Conservation (phyloP, 1,140 invertebrate species). For the Cyclargus thomasi region DNA sequence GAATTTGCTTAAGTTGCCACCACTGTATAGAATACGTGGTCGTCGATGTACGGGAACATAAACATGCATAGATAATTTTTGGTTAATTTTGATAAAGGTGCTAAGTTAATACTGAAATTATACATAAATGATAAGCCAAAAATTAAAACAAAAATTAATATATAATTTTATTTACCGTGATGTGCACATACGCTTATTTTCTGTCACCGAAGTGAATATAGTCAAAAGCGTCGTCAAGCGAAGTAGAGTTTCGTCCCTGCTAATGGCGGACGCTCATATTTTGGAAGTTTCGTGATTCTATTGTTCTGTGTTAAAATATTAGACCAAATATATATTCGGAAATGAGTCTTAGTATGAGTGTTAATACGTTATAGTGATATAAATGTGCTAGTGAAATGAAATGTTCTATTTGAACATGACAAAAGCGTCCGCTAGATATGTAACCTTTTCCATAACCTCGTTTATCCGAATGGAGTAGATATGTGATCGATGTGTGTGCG, state of each 20-base stretch:
- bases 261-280: conserved; percentile 75
- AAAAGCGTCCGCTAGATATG: conserved; percentile 74
- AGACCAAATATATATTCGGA: conserved; percentile 35
- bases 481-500: conserved; percentile 80
- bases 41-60: conserved; percentile 66
- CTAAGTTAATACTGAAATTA: background rate
- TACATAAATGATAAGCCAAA: background rate
- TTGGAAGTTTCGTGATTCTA: conserved; percentile 74
- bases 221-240: conserved; percentile 69
- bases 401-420: conserved; percentile 70
- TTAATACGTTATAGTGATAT: conserved; percentile 49
- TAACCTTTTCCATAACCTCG: conserved; percentile 81
- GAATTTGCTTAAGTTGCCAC: conserved; percentile 45
- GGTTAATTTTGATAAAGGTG: conserved; percentile 38
- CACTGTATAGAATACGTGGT: conserved; percentile 68
- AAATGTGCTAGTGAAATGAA: conserved; percentile 68
- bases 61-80: conserved; percentile 65
- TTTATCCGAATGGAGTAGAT: conserved; percentile 81
- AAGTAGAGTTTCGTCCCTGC: conserved; percentile 67
- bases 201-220: conserved; percentile 69
- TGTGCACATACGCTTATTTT: conserved; percentile 43
- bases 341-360: conserved; percentile 60
- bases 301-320: conserved; percentile 68
- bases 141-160: conserved; percentile 6
- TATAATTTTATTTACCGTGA: conserved; percentile 14